A percentile compares a stretch with the other conserved stretches of the same genome.
Conservation (phyloP, 2,888 invertebrate species). For the Lasioglossum oenotherae region DNA sequence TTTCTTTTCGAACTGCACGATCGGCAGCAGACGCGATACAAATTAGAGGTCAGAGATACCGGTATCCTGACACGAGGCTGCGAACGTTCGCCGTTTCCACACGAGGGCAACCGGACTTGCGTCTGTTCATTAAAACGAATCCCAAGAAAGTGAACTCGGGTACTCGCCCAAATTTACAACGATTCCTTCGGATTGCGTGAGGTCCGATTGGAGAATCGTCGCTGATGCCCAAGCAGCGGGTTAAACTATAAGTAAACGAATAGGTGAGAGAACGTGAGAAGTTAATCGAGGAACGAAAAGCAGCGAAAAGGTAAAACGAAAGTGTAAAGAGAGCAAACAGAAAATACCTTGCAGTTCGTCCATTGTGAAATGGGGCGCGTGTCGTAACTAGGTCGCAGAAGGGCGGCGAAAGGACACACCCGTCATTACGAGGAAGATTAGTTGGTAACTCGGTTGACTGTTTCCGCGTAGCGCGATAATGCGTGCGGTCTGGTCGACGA, state of each 20-base stretch:
- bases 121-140: not conserved
- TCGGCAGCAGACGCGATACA: not conserved
- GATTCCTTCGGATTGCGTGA: not conserved
- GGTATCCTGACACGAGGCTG: not conserved
- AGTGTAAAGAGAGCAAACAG: not conserved
- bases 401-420: not conserved
- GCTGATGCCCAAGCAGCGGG: not conserved
- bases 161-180: not conserved
- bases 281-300: no score
- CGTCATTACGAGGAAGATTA: not conserved
- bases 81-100: not conserved
- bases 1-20: not conserved
- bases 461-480: constrained; percentile 52
- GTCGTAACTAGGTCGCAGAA: not conserved
- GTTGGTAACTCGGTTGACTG: not conserved
- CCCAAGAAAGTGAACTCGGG: not conserved
- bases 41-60: not conserved
- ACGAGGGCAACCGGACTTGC: not conserved
- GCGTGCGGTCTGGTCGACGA: constrained; percentile 11
- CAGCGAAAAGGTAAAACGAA: not conserved
- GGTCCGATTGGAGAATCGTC: not conserved
- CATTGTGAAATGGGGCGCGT: not conserved
- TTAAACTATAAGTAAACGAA: no score
- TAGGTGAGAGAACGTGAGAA: no score
- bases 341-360: not conserved